Evolutionary conservation across 2,113 vertebrate species (phyloP).

Genomic region (Alexandromys fortis): DNA sequence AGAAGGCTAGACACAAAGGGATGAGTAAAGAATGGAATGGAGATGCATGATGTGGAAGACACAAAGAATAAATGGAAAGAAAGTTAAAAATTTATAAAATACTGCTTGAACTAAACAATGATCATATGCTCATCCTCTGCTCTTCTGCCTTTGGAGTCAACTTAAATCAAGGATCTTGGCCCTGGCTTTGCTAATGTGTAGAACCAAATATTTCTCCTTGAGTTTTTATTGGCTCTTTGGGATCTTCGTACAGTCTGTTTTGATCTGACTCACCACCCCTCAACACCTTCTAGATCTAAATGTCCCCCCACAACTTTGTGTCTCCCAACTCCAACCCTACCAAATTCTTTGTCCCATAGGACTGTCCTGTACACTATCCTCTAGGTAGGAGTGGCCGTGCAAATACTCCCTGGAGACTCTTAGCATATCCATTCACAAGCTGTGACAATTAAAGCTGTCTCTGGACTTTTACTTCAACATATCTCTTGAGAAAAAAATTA

Average conservation of each 20-base stretch:
- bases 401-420: not conserved
- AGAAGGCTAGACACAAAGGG: not conserved
- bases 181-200: not conserved
- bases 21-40: not conserved
- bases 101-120: not conserved
- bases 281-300: not conserved
- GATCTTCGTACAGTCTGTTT: not conserved
- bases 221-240: not conserved
- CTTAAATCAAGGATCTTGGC: not conserved
- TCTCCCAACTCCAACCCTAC: not conserved
- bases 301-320: not conserved
- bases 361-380: accelerated
- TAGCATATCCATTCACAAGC: not conserved
- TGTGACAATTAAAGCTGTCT: not conserved
- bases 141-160: not conserved
- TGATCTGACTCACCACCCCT: not conserved
- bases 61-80: not conserved
- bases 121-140: not conserved
- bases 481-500: not conserved
- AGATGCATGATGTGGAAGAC: not conserved
- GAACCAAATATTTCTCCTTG: not conserved
- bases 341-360: accelerated
- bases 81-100: not conserved
- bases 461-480: too few relatives aligned
- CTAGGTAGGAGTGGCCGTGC: too few relatives aligned